Conservation (phyloP, 2,113 vertebrate species). For the Coturnix japonica region DNA sequence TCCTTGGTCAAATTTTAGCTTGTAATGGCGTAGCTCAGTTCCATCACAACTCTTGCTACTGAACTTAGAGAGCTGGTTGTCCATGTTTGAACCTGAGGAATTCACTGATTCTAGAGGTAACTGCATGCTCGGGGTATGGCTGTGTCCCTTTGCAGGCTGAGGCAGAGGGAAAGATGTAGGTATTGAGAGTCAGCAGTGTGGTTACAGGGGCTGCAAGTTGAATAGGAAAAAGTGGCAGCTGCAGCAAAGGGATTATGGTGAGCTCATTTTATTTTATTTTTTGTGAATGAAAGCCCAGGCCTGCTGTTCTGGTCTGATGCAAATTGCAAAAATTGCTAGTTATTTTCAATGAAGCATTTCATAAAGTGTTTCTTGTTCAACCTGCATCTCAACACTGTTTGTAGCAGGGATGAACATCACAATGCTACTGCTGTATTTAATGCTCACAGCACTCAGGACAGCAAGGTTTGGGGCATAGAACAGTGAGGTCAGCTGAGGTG, state of each 20-base stretch:
- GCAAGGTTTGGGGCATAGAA: background rate
- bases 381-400: background rate
- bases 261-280: background rate
- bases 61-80: background rate
- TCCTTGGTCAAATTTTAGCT: background rate
- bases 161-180: background rate
- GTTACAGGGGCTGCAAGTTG: background rate
- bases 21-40: background rate
- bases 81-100: background rate
- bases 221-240: background rate
- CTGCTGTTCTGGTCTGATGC: background rate
- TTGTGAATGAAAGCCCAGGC: background rate
- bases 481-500: background rate
- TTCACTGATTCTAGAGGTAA: background rate
- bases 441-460: background rate
- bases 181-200: background rate
- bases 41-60: background rate
- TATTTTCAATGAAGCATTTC: background rate
- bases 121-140: background rate
- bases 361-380: accelerated
- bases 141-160: background rate
- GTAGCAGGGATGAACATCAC: background rate
- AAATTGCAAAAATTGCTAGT: background rate
- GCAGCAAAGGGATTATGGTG: background rate
- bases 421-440: background rate